Conservation (phyloP, 2,797 vertebrate species). For the Rhinogobio ventralis region DNA sequence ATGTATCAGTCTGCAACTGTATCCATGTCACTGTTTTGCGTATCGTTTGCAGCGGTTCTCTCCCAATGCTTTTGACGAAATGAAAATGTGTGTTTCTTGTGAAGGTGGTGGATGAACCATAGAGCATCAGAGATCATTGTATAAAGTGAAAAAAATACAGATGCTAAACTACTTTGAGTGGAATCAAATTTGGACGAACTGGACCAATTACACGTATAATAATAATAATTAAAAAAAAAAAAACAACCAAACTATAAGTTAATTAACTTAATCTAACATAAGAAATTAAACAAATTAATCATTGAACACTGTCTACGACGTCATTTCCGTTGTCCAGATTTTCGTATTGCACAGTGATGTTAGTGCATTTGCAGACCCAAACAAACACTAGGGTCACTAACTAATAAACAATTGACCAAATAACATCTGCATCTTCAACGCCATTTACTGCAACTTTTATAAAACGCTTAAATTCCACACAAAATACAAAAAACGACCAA, state of each 20-base stretch:
- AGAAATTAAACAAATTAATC: neutral
- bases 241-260: neutral
- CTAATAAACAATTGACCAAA: neutral
- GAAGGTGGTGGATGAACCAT: neutral
- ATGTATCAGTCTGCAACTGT: conserved; percentile 11
- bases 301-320: neutral
- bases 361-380: neutral
- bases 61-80: neutral
- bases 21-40: conserved; percentile 7
- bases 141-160: fast-evolving
- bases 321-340: neutral
- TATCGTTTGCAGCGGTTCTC: neutral
- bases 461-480: neutral
- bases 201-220: no score
- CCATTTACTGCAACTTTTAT: neutral
- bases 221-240: no score
- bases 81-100: neutral
- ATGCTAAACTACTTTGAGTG: no score
- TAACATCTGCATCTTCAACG: neutral
- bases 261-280: neutral
- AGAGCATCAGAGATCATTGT: neutral
- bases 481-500: neutral
- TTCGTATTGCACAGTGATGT: neutral
- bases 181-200: neutral
- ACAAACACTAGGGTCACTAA: neutral